phyloP scores from a whole-genome alignment of 2,113 vertebrate species.

The Falco punctatus region DNA sequence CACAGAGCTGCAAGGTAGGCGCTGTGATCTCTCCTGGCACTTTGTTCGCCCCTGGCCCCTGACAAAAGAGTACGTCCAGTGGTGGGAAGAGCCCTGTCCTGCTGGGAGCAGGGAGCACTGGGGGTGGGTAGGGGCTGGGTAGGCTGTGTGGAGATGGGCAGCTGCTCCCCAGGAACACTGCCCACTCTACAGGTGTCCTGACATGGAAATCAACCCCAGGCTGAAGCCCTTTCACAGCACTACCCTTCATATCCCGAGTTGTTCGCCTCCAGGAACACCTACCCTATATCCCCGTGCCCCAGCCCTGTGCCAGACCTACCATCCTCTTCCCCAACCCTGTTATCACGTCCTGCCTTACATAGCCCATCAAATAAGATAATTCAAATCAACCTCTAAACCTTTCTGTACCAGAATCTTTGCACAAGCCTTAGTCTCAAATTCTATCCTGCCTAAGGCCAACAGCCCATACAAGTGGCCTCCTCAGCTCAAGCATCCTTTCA shows the following conservation, averaged over 20 bases:
- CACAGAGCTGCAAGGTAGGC: rapidly evolving
- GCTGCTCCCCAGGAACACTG: not conserved
- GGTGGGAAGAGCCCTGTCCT: not conserved
- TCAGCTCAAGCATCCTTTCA: not conserved
- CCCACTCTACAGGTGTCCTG: not conserved
- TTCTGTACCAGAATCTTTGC: not conserved
- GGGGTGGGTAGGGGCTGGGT: rapidly evolving
- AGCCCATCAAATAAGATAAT: not conserved
- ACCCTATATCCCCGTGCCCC: rapidly evolving
- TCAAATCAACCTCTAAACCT: not conserved
- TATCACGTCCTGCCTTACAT: not conserved
- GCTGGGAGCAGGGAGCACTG: not conserved
- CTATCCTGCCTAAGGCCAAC: not conserved
- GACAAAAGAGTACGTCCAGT: not conserved
- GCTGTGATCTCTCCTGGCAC: not conserved
- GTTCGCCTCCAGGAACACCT: not conserved
- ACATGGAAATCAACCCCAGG: not conserved
- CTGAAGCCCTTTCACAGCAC: not conserved
- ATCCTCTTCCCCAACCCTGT: not conserved
- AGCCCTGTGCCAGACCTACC: not conserved
- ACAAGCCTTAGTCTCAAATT: not conserved
- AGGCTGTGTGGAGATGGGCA: not conserved
- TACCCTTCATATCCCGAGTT: not conserved
- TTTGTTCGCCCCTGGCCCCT: not conserved
- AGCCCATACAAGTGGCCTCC: not conserved